phyloP scores from a whole-genome alignment of 2,888 invertebrate species.

The Drosophila testacea region DNA sequence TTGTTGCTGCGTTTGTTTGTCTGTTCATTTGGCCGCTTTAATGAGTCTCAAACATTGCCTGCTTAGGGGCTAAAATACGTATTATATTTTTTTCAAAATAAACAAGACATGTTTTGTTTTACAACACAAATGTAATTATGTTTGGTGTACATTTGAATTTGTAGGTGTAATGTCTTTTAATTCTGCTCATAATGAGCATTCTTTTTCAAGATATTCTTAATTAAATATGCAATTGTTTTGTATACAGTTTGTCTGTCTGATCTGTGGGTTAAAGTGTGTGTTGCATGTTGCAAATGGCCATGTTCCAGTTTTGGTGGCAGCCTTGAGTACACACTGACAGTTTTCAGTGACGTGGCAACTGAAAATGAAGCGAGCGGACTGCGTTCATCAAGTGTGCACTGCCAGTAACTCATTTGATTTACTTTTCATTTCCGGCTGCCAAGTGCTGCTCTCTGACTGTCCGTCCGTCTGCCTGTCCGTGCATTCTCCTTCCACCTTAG shows the following conservation, averaged over 20 bases:
- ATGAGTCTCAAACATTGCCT: slow-evolving; percentile 59
- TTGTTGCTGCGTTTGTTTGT: slow-evolving; percentile 29
- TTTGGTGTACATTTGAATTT: slow-evolving; percentile 12
- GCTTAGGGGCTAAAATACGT: slow-evolving; percentile 52
- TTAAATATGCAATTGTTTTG: slow-evolving; percentile 1
- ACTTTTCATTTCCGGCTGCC: slow-evolving; percentile 82
- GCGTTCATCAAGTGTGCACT: slow-evolving; percentile 42
- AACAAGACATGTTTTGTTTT: slow-evolving; percentile 27
- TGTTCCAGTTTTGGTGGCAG: slow-evolving; percentile 2
- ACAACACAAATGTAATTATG: slow-evolving; percentile 47
- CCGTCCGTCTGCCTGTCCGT: slow-evolving; percentile 10
- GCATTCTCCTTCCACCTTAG: slow-evolving; percentile 24
- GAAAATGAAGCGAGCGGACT: slow-evolving; percentile 39
- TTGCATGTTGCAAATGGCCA: not conserved
- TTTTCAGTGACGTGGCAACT: slow-evolving; percentile 46
- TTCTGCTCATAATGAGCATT: slow-evolving; percentile 6
- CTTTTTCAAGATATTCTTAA: not conserved
- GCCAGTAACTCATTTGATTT: slow-evolving; percentile 76
- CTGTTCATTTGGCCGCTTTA: slow-evolving; percentile 50
- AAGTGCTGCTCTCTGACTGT: slow-evolving; percentile 51
- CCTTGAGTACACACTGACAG: slow-evolving; percentile 61
- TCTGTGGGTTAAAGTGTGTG: not conserved
- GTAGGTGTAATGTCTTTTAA: not conserved
- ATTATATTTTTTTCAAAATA: slow-evolving; percentile 59
- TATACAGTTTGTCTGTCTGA: not conserved